A percentile compares a stretch with the other conserved stretches of the same genome.
Evolutionary conservation across 1,140 invertebrate species (phyloP).

Genomic region (Calliphora vicina): DNA sequence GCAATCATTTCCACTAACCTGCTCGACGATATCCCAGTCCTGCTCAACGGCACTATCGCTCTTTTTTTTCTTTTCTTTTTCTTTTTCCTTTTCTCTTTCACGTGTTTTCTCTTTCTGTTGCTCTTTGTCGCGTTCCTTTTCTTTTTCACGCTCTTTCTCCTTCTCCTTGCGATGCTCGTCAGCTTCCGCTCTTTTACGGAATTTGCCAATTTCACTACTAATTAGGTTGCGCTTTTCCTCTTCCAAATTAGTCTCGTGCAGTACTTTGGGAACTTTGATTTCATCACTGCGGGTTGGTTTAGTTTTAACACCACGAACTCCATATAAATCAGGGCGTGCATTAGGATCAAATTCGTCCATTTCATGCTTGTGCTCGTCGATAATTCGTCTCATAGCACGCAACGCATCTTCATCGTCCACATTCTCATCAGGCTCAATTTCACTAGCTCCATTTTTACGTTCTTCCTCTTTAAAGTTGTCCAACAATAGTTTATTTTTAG

Average conservation of each 20-base stretch:
- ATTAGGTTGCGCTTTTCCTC: conserved; percentile 97
- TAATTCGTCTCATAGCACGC: conserved; percentile 78
- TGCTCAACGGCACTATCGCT: conserved; percentile 61
- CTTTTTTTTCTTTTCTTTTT: conserved; percentile 36
- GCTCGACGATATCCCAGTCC: conserved; percentile 62
- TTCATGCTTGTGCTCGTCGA: conserved; percentile 77
- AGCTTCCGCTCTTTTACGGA: conserved; percentile 79
- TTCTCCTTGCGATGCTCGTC: conserved; percentile 64
- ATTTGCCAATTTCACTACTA: conserved; percentile 95
- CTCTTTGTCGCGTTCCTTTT: conserved; percentile 61
- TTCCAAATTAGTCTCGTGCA: conserved; percentile 88
- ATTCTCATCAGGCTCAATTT: conserved; percentile 67
- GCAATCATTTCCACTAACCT: conserved; percentile 9
- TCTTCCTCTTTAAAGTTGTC: conserved; percentile 87
- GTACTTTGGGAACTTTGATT: conserved; percentile 68
- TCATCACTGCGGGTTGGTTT: conserved; percentile 53
- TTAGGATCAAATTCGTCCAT: conserved; percentile 57
- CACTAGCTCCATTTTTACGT: conserved; percentile 55
- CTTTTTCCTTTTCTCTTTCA: conserved; percentile 62
- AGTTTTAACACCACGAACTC: conserved; percentile 55
- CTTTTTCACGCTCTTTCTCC: conserved; percentile 67
- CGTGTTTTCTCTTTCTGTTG: conserved; percentile 50
- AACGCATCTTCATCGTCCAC: conserved; percentile 81
- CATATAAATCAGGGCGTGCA: conserved; percentile 51
- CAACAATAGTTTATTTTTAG: conserved; percentile 93